phyloP scores from a whole-genome alignment of 2,888 invertebrate genomes.

The Stenurella melanura region DNA sequence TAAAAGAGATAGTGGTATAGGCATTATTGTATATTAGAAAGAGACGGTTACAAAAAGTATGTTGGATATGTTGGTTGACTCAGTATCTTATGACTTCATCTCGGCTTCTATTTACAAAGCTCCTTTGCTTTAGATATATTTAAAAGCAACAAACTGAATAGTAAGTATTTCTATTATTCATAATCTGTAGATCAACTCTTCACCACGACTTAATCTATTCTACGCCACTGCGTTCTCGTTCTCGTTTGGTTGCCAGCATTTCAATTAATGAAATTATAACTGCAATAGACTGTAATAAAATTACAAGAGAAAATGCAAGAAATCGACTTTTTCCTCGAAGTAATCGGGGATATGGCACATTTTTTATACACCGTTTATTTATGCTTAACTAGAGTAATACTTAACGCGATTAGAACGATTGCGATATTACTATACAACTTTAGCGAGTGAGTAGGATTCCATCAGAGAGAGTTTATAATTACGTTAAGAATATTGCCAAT shows the following conservation, averaged over 20 bases:
- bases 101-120: too few relatives aligned
- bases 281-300: slow-evolving; percentile 51
- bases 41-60: too few relatives aligned
- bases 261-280: slow-evolving; percentile 62
- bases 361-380: slow-evolving; percentile 6
- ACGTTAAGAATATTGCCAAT: slow-evolving; percentile 33
- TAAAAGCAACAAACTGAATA: too few relatives aligned
- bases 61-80: too few relatives aligned
- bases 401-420: slow-evolving; percentile 6
- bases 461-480: slow-evolving; percentile 32
- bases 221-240: neutral
- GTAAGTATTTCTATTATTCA: too few relatives aligned
- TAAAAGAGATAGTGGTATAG: too few relatives aligned
- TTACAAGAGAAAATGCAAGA: slow-evolving; percentile 54
- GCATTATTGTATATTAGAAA: too few relatives aligned
- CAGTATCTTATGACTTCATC: too few relatives aligned
- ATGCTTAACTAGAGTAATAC: slow-evolving; percentile 2
- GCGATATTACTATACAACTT: slow-evolving; percentile 26
- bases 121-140: too few relatives aligned
- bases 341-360: slow-evolving; percentile 33
- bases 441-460: slow-evolving; percentile 41
- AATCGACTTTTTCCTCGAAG: slow-evolving; percentile 45
- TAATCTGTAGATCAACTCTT: neutral
- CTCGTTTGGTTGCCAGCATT: slow-evolving; percentile 23
- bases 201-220: neutral